Conservation (phyloP, 2,888 invertebrate genomes). For the Poecilobothrus nobilitatus region DNA sequence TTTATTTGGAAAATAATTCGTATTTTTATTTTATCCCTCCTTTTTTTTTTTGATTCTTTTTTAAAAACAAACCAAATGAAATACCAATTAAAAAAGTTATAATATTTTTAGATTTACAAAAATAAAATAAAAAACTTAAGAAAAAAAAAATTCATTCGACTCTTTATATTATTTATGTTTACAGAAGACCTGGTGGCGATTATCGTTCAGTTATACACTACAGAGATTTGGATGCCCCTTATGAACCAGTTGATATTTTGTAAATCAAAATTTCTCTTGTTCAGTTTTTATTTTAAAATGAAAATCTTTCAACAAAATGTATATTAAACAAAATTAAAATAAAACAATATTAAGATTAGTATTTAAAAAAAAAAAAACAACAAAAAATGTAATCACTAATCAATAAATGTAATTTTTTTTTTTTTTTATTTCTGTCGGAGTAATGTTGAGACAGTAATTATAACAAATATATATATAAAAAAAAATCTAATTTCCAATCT, state of each 20-base stretch:
- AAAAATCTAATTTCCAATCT: not conserved
- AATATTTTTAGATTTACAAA: constrained; percentile 21
- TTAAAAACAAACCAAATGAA: too few species aligned
- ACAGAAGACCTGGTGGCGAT: constrained; percentile 66
- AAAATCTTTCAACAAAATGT: too few species aligned
- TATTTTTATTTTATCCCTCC: too few species aligned
- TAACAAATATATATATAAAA: not conserved
- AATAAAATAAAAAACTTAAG: constrained; percentile 17
- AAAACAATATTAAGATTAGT: too few species aligned
- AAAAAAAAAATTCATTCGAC: constrained; percentile 9
- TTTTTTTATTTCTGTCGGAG: not conserved
- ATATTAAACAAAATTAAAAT: too few species aligned
- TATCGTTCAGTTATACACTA: constrained; percentile 86
- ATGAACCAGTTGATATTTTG: constrained; percentile 81
- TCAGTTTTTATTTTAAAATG: not conserved
- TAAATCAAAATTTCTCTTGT: constrained; percentile 39
- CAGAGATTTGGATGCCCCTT: constrained; percentile 85
- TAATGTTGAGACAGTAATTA: not conserved
- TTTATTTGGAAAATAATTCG: too few species aligned
- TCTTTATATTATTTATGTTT: constrained; percentile 45
- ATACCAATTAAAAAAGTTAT: not conserved
- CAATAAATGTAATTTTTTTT: not conserved
- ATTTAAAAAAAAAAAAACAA: too few species aligned
- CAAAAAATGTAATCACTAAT: too few species aligned
- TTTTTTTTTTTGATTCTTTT: too few species aligned